Evolutionary conservation across 2,113 vertebrate species (phyloP), one percentile per base, ranked within the genome.

Genomic region (Forbesichthys agassizii): DNA sequence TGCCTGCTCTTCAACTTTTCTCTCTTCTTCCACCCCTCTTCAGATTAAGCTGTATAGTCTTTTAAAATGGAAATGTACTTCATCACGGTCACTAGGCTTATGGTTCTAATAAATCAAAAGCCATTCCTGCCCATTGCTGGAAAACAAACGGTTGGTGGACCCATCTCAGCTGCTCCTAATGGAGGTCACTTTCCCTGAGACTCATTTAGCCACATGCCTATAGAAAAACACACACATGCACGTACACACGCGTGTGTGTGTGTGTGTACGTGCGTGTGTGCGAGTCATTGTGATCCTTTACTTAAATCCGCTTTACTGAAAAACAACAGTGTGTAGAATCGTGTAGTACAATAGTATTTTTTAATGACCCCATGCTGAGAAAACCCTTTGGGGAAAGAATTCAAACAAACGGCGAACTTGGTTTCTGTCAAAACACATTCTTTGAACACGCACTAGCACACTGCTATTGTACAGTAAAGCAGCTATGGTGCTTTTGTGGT

Each of bases 1-100:
- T 62, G 68, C 68, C 48, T 54, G 48, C 71, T 73, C 69, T 74
- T 70, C 46, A 66, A 69, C 70, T 66, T 62, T 62, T 67, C 49
- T 52, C 49, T 52, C 55, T 48, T 67, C 16, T 56, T 33, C 47
- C 48, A 9, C 66, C 20, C 1, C 36, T 55, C 56, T 12, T 68
- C 81, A 83, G 83, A 91, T 91, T 87, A 91, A 88, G 87, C 86
- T 60, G 86, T 86, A 71, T 83, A 87, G 88, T 90, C 86, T 90
- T 92, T 92, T 91, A 88, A 90, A 91, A 92, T 86, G 84, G 86
- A 92, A 88, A 92, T 92, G 80, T 77, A 90, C 90, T 93, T 90
- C 88, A 93, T 93, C 92, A 92, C 83, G 91, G 89, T 93, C 90
- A 89, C 86, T 88, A 81, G 85, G 88, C 88, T 80, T 75, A 66